phyloP scores from a whole-genome alignment of 1,140 invertebrate species.

The Bombus sylvicola region DNA sequence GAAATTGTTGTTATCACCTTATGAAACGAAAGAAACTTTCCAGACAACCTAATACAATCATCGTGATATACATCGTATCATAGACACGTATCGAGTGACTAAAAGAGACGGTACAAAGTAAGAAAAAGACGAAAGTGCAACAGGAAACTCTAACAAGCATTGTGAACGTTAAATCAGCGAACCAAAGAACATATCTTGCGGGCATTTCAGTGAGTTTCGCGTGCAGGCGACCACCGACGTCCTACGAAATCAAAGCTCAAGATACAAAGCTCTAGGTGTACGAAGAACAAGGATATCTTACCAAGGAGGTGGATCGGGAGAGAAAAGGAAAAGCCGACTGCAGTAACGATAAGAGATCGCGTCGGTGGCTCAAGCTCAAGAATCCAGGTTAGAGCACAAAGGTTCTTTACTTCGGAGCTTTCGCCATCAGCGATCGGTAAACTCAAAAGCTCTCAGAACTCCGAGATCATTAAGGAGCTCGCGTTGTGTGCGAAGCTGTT shows the following conservation, averaged over 20 bases:
- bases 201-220: neutral
- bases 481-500: neutral
- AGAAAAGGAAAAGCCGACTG: too few species aligned
- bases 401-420: neutral
- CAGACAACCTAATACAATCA: too few species aligned
- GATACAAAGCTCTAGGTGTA: neutral
- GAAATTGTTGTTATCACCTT: too few species aligned
- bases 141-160: neutral
- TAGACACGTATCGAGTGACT: neutral
- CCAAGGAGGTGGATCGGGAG: neutral
- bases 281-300: neutral
- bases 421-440: constrained; percentile 15
- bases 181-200: neutral
- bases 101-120: neutral
- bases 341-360: constrained; percentile 9
- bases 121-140: neutral
- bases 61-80: neutral
- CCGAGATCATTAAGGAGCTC: constrained; percentile 2
- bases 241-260: constrained; percentile 5
- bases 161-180: neutral
- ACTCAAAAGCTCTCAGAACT: constrained; percentile 8
- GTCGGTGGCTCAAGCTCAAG: neutral
- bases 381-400: constrained; percentile 17
- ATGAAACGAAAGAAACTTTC: too few species aligned
- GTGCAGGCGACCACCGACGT: neutral